These are phyloP conservation scores for Anhinga rufa DNA, from an alignment of 2,113 vertebrate genomes.

Conservation along the genomic window DNA sequence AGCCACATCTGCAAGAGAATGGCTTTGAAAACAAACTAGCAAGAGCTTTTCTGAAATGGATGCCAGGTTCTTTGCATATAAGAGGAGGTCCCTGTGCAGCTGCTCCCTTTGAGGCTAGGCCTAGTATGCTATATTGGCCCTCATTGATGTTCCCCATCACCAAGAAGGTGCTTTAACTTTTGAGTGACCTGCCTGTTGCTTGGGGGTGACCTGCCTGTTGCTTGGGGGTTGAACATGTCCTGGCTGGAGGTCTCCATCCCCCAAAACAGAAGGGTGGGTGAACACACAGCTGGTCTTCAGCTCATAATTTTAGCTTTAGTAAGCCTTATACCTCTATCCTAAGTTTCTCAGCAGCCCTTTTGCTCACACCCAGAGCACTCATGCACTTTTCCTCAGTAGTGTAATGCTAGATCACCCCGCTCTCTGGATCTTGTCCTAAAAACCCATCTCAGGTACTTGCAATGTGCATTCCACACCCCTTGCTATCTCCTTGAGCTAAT, in stretches of 20 bases:
- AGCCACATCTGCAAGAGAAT: fast-evolving
- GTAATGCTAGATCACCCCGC: background rate
- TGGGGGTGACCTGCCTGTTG: background rate
- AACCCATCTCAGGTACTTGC: background rate
- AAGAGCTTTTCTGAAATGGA: background rate
- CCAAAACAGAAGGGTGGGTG: background rate
- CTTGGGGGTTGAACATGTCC: background rate
- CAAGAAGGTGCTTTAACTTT: background rate
- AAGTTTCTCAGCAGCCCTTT: background rate
- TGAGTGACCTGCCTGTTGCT: background rate
- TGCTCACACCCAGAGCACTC: background rate
- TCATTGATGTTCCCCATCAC: background rate
- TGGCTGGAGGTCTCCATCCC: background rate
- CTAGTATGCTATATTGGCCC: background rate
- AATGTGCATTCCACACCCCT: background rate
- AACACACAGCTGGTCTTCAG: background rate
- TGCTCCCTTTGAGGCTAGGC: background rate
- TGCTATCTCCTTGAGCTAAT: background rate
- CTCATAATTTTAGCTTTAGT: background rate
- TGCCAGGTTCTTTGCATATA: background rate
- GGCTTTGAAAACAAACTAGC: background rate
- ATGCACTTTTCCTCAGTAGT: background rate
- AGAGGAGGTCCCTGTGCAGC: background rate
- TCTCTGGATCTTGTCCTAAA: background rate
- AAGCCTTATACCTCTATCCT: background rate